A percentile compares a stretch with the other conserved stretches of the same genome.
These are phyloP conservation scores for Mycalesis mineus DNA, from an alignment of 2,888 invertebrate genomes.

Conservation along the genomic window DNA sequence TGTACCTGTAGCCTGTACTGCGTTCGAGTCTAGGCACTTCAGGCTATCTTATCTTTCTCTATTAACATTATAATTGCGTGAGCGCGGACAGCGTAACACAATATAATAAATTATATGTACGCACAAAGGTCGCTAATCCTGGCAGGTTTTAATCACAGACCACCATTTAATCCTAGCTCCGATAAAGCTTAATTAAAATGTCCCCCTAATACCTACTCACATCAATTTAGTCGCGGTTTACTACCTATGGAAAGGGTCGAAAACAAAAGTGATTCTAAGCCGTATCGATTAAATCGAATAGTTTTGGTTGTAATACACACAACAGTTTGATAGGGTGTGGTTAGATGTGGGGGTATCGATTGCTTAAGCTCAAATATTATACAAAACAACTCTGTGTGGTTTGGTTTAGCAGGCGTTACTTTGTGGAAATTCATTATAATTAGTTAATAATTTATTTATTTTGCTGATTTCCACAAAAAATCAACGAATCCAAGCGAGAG, in stretches of 20 bases:
- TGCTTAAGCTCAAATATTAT: neutral
- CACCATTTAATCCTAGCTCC: conserved; percentile 55
- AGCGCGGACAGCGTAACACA: neutral
- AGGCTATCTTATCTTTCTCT: too few relatives aligned
- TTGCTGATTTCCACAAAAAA: too few relatives aligned
- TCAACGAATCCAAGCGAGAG: too few relatives aligned
- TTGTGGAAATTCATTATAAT: too few relatives aligned
- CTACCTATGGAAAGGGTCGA: conserved; percentile 11
- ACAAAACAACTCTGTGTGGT: too few relatives aligned
- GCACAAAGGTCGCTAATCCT: conserved; percentile 67
- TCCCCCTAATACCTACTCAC: conserved; percentile 24
- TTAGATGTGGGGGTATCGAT: neutral
- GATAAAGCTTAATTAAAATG: conserved; percentile 69
- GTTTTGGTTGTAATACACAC: neutral
- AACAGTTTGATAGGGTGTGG: conserved; percentile 21
- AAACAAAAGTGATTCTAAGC: conserved; percentile 12
- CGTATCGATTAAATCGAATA: conserved; percentile 5
- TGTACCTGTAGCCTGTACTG: too few relatives aligned
- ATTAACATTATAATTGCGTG: too few relatives aligned
- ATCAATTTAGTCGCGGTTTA: conserved; percentile 26
- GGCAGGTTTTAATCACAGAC: conserved; percentile 60
- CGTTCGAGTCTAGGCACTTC: too few relatives aligned
- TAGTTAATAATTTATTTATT: too few relatives aligned
- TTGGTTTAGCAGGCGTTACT: too few relatives aligned
- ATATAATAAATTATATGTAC: conserved; percentile 57